These are phyloP conservation scores for Chrysopilus asiliformis DNA, from an alignment of 2,888 invertebrate species.

Conservation along the genomic window DNA sequence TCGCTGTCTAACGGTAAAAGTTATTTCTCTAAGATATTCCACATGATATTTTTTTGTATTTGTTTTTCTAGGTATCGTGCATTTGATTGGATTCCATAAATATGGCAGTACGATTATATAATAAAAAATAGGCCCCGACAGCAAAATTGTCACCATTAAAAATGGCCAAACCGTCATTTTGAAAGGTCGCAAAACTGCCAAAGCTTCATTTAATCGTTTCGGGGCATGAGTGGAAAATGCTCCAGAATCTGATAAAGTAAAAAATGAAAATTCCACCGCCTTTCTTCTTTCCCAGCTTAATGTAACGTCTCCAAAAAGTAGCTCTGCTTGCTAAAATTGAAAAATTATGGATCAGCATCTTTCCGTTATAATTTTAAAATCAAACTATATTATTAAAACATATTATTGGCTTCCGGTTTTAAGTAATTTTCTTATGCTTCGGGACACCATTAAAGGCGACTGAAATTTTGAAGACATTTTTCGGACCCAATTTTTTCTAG, in stretches of 20 bases:
- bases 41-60: constrained; percentile 17
- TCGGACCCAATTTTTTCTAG: too few relatives aligned
- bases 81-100: too few relatives aligned
- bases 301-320: constrained; percentile 61
- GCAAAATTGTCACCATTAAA: constrained; percentile 46
- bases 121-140: constrained; percentile 58
- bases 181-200: constrained; percentile 60
- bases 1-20: constrained; percentile 10
- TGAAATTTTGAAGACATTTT: too few relatives aligned
- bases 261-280: constrained; percentile 61
- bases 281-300: constrained; percentile 58
- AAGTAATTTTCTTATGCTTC: too few relatives aligned
- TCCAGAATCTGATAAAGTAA: constrained; percentile 62
- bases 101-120: constrained; percentile 48
- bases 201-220: constrained; percentile 54
- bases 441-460: too few relatives aligned
- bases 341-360: too few relatives aligned
- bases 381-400: too few relatives aligned
- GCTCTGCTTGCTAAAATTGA: constrained; percentile 46
- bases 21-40: constrained; percentile 30
- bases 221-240: constrained; percentile 66
- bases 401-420: too few relatives aligned
- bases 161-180: constrained; percentile 64
- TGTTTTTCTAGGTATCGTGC: background rate
- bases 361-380: too few relatives aligned